phyloP scores from a whole-genome alignment of 2,797 vertebrate species.

The Huso huso region DNA sequence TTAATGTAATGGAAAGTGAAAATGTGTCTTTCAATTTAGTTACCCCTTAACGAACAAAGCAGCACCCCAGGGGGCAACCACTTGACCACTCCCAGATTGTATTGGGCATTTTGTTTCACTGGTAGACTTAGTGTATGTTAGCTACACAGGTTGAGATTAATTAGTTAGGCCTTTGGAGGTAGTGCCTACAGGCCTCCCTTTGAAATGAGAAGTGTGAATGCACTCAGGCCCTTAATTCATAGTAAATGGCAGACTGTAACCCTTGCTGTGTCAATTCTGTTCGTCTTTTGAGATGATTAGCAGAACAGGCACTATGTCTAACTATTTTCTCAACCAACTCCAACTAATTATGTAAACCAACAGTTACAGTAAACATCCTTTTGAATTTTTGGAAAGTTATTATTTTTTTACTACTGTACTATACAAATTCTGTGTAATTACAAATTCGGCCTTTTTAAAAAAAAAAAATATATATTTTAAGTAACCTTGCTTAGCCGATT shows the following conservation, averaged over 20 bases:
- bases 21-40: conserved; percentile 55
- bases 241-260: conserved; percentile 52
- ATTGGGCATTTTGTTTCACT: conserved; percentile 41
- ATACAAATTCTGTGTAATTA: too few species aligned
- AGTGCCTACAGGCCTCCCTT: conserved; percentile 53
- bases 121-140: conserved; percentile 47
- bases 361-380: conserved; percentile 10
- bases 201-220: conserved; percentile 58
- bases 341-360: conserved; percentile 7
- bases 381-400: conserved; percentile 19
- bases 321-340: conserved; percentile 32
- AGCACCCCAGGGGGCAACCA: conserved; percentile 34
- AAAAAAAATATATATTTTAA: background rate
- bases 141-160: conserved; percentile 62
- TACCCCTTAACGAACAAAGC: conserved; percentile 50
- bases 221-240: conserved; percentile 56
- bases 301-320: conserved; percentile 28
- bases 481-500: conserved; percentile 17
- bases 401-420: conserved; percentile 3
- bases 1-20: conserved; percentile 46
- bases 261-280: conserved; percentile 46
- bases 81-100: conserved; percentile 41
- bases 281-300: conserved; percentile 45
- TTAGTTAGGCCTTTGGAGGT: conserved; percentile 63
- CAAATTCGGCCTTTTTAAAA: background rate